These are phyloP conservation scores for Drosophila ananassae DNA, from an alignment of 1,140 invertebrate genomes.

Conservation along the genomic window DNA sequence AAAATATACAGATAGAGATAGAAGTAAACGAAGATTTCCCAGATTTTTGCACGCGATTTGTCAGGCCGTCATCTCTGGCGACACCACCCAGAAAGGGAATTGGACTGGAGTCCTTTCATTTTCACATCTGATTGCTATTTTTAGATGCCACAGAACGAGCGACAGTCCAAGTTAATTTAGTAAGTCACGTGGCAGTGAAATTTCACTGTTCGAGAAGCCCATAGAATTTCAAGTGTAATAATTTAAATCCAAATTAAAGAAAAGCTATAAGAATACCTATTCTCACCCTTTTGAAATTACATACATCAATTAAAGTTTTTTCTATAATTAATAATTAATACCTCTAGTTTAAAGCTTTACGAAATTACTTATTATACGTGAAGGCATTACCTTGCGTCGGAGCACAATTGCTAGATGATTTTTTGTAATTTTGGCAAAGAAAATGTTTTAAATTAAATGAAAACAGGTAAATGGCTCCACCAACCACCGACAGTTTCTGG, in stretches of 20 bases:
- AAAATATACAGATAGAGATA: slow-evolving; percentile 29
- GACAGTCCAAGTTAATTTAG: slow-evolving; percentile 75
- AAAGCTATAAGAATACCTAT: too few relatives aligned
- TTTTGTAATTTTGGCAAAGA: slow-evolving; percentile 74
- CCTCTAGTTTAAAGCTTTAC: background rate
- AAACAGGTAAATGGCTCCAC: slow-evolving; percentile 55
- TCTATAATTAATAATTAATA: too few relatives aligned
- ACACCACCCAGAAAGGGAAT: slow-evolving; percentile 51
- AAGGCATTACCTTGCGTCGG: background rate
- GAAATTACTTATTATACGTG: background rate
- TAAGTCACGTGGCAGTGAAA: slow-evolving; percentile 77
- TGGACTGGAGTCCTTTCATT: slow-evolving; percentile 37
- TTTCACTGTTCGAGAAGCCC: slow-evolving; percentile 18
- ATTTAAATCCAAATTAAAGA: too few relatives aligned
- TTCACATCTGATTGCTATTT: slow-evolving; percentile 43
- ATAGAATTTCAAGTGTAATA: background rate
- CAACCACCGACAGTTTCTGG: slow-evolving; percentile 6
- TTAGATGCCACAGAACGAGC: slow-evolving; percentile 49
- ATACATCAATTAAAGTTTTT: too few relatives aligned
- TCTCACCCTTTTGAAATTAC: too few relatives aligned
- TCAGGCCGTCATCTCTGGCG: slow-evolving; percentile 79
- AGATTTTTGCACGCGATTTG: slow-evolving; percentile 82
- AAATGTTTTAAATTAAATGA: slow-evolving; percentile 82
- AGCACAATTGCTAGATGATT: slow-evolving; percentile 22
- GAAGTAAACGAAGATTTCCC: slow-evolving; percentile 57